Conservation (phyloP, 2,797 vertebrate species). For the Holocentrus rufus region DNA sequence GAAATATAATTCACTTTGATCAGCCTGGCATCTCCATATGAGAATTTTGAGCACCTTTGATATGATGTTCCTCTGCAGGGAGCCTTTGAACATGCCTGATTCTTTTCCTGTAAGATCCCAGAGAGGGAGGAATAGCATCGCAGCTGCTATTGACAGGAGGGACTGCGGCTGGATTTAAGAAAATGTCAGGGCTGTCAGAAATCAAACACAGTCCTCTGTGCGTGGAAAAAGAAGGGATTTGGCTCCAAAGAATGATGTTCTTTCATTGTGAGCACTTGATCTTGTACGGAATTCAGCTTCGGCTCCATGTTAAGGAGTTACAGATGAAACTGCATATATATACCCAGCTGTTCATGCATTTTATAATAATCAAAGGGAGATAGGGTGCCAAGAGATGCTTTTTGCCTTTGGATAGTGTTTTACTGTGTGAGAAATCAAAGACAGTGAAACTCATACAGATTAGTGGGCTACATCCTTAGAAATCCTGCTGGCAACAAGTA, state of each 20-base stretch:
- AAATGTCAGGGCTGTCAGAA: conserved; percentile 67
- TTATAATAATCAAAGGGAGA: conserved; percentile 11
- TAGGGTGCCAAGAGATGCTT: background rate
- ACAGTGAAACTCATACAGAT: background rate
- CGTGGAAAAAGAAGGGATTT: conserved; percentile 43
- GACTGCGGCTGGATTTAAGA: conserved; percentile 59
- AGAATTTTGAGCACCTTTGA: conserved; percentile 53
- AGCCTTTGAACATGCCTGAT: conserved; percentile 55
- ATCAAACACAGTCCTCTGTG: conserved; percentile 55
- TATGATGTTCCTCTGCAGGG: conserved; percentile 57
- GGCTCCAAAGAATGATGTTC: conserved; percentile 56
- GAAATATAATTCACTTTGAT: conserved; percentile 46
- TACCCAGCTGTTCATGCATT: conserved; percentile 5
- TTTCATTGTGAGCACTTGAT: conserved; percentile 50
- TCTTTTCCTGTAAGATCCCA: conserved; percentile 52
- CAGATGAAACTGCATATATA: conserved; percentile 16
- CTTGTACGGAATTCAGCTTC: conserved; percentile 29
- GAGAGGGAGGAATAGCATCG: conserved; percentile 44
- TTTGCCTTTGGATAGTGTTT: conserved; percentile 18
- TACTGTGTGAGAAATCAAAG: background rate
- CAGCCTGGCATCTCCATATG: conserved; percentile 34
- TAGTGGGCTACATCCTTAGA: background rate
- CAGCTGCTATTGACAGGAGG: conserved; percentile 59
- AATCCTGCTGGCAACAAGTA: background rate
- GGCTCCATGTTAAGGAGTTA: conserved; percentile 22